Percentiles rank a stretch among this genome's conserved stretches.
Conservation (phyloP, 2,113 vertebrate genomes). For the Nipponia nippon region DNA sequence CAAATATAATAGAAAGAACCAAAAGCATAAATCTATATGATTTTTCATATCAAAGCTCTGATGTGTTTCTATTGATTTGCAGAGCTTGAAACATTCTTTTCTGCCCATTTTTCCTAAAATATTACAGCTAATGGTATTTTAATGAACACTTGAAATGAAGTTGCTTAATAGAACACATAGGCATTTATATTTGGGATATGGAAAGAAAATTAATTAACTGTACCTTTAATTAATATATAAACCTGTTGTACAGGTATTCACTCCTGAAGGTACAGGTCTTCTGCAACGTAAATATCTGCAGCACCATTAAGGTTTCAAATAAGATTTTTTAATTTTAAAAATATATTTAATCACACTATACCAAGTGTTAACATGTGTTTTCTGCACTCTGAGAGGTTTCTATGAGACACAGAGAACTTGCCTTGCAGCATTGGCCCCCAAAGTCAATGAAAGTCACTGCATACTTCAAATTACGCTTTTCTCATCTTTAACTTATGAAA, state of each 20-base stretch:
- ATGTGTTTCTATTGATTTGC: conserved; percentile 49
- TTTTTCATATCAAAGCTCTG: conserved; percentile 9
- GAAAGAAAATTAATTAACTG: conserved; percentile 22
- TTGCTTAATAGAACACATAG: conserved; percentile 42
- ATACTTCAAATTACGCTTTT: conserved; percentile 18
- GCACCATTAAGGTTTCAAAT: neutral
- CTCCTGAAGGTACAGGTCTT: neutral
- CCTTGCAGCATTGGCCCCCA: neutral
- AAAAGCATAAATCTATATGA: neutral
- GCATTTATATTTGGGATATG: conserved; percentile 31
- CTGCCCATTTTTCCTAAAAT: conserved; percentile 28
- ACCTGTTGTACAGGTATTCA: neutral
- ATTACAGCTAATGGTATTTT: conserved; percentile 59
- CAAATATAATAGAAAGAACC: neutral
- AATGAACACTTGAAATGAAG: conserved; percentile 64
- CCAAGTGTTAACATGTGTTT: neutral
- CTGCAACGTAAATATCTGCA: neutral
- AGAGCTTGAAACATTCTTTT: conserved; percentile 64
- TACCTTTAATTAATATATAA: conserved; percentile 52
- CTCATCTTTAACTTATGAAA: neutral
- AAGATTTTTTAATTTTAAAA: neutral
- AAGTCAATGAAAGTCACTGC: conserved; percentile 8
- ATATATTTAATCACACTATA: neutral
- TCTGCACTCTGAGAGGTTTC: neutral
- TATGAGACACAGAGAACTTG: neutral